A percentile compares a stretch with the other conserved stretches of the same genome.
phyloP scores from a whole-genome alignment of 2,113 vertebrate genomes.

The Meriones unguiculatus region DNA sequence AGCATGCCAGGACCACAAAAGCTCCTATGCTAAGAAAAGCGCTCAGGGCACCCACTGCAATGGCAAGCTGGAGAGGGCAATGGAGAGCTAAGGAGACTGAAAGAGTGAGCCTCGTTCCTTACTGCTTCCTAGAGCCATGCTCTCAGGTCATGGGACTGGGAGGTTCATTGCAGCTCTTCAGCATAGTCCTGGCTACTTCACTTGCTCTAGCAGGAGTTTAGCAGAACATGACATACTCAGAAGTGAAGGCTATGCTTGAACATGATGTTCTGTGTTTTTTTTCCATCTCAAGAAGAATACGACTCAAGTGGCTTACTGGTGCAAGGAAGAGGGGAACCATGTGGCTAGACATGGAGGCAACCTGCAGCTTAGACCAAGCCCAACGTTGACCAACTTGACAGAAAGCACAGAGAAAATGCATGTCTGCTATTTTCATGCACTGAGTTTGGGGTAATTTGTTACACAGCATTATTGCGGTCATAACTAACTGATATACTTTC shows the following conservation, averaged over 20 bases:
- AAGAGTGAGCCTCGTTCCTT: background rate
- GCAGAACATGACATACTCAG: background rate
- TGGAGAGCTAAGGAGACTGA: background rate
- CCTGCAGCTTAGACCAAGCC: background rate
- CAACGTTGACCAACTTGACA: background rate
- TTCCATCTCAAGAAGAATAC: background rate
- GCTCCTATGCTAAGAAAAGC: background rate
- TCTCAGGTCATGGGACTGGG: background rate
- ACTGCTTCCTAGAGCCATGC: background rate
- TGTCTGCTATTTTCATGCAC: fast-evolving
- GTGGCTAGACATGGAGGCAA: background rate
- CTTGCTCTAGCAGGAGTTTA: background rate
- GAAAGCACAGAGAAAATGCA: background rate
- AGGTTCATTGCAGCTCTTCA: background rate
- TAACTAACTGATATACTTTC: background rate
- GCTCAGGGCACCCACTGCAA: background rate
- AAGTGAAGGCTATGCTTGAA: background rate
- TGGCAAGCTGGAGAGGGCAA: background rate
- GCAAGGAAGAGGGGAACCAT: background rate
- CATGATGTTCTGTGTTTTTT: background rate
- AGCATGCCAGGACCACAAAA: background rate
- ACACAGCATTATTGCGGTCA: fast-evolving
- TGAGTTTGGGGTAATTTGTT: background rate
- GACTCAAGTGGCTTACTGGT: background rate
- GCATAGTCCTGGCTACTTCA: background rate